These are phyloP conservation scores for Montifringilla adamsi DNA, from an alignment of 2,113 vertebrate species.

Conservation along the genomic window DNA sequence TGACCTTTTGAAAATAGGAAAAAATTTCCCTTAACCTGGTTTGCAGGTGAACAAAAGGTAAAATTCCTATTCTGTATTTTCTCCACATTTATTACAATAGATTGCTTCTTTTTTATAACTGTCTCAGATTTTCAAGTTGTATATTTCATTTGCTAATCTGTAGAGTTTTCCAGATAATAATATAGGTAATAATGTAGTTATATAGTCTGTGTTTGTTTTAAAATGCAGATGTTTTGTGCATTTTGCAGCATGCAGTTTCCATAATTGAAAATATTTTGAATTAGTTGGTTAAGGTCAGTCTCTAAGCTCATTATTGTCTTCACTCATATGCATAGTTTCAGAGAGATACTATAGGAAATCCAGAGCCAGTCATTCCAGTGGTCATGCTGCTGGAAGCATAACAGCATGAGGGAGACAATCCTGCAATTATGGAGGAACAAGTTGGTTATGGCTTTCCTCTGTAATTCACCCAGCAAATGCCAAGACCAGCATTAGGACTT, in stretches of 20 bases:
- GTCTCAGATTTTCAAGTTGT: not conserved
- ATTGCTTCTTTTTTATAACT: not conserved
- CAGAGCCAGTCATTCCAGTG: not conserved
- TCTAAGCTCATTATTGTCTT: not conserved
- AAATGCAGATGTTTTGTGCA: not conserved
- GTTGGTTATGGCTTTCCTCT: not conserved
- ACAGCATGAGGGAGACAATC: not conserved
- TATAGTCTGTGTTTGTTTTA: not conserved
- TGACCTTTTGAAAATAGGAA: not conserved
- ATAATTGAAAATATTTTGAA: not conserved
- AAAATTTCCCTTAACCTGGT: not conserved
- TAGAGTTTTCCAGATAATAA: not conserved
- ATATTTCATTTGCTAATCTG: not conserved
- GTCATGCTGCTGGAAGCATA: not conserved
- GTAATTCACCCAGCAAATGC: not conserved
- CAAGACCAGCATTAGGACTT: not conserved
- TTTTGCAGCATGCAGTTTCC: not conserved
- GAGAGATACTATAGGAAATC: not conserved
- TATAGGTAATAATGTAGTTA: not conserved
- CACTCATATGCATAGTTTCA: not conserved
- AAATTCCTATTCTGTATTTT: not conserved
- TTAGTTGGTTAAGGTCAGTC: not conserved
- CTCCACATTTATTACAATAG: not conserved
- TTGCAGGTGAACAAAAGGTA: not conserved
- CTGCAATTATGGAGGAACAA: not conserved